Evolutionary conservation across 2,888 invertebrate species (phyloP), one percentile per base, ranked within the genome.

Genomic region (Leistus spinibarbis): DNA sequence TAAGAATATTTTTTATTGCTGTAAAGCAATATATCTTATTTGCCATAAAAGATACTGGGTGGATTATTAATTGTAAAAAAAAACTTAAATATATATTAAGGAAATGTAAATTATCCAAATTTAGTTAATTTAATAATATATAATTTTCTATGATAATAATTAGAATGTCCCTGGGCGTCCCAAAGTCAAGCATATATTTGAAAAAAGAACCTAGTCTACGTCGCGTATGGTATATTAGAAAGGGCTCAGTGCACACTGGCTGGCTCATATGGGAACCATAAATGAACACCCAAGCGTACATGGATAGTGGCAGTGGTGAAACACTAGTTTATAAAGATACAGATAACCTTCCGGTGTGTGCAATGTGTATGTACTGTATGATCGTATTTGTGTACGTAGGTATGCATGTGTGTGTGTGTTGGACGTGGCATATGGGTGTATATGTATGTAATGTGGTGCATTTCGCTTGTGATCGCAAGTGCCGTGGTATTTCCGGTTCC

Each of bases 401-500:
- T 27, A 40, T 40, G 70, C 64, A 57, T 17, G 53, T 67, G 62
- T 27, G 60, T 62, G 24, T 60, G 9, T 62, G 62, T 27, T 9
- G 9, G 4, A 27, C 27, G 27, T 40, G 40, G 40, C 40, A 57
- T 57, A 57, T 57, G 19, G 57, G 16, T 16, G 54, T 22, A n/a
- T 27, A 16, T 27, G 69, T 71, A 57, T 22, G 53, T 62, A 62
- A n/a, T 62, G 62, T 62, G 60, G 60, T 60, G 69, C 69, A 57
- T 69, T 69, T 69, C 23, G 27, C 69, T 66, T 19, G 68, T 68
- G 82, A 82, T 83, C 82, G 82, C 81, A 82, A 82, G 79, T 80
- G 80, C 79, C 80, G 79, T 81, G 80, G 81, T 80, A 82, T 82
- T 84, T 84, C 84, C 84, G 81, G 82, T 81, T 68, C 79, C 80